Evolutionary conservation across 2,888 invertebrate genomes (phyloP).

Genomic region (Sepioteuthis lessoniana): DNA sequence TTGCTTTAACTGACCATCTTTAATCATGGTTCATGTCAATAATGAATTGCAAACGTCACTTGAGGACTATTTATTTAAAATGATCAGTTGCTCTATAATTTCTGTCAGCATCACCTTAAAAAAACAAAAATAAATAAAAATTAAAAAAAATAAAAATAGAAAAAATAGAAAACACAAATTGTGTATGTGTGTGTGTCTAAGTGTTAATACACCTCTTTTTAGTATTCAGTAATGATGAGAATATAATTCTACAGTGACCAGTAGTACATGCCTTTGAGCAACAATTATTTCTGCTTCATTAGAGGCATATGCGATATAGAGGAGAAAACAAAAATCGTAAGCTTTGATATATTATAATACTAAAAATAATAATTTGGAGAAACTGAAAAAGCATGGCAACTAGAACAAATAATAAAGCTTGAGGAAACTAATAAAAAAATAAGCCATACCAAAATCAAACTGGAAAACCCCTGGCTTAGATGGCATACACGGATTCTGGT

Average conservation of each 20-base stretch:
- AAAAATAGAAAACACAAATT: too few species aligned
- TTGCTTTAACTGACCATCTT: neutral
- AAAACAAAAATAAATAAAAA: too few species aligned
- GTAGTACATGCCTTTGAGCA: neutral
- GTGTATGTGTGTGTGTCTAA: too few species aligned
- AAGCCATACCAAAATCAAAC: too few species aligned
- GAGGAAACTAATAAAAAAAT: too few species aligned
- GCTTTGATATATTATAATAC: too few species aligned
- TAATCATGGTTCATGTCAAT: neutral
- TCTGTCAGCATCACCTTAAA: neutral
- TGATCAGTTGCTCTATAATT: neutral
- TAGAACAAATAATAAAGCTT: too few species aligned
- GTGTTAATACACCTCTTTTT: neutral
- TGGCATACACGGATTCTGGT: too few species aligned
- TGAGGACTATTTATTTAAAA: neutral
- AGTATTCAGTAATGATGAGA: neutral
- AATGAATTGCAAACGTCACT: neutral
- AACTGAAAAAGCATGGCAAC: too few species aligned
- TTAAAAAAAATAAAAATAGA: too few species aligned
- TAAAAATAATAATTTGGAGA: too few species aligned
- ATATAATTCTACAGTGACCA: slow-evolving; percentile 1
- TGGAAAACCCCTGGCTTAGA: too few species aligned
- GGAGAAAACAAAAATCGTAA: neutral
- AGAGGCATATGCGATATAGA: neutral
- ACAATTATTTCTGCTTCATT: neutral